These are phyloP conservation scores for Nomada ruficornis DNA, from an alignment of 2,888 invertebrate genomes.

Conservation along the genomic window DNA sequence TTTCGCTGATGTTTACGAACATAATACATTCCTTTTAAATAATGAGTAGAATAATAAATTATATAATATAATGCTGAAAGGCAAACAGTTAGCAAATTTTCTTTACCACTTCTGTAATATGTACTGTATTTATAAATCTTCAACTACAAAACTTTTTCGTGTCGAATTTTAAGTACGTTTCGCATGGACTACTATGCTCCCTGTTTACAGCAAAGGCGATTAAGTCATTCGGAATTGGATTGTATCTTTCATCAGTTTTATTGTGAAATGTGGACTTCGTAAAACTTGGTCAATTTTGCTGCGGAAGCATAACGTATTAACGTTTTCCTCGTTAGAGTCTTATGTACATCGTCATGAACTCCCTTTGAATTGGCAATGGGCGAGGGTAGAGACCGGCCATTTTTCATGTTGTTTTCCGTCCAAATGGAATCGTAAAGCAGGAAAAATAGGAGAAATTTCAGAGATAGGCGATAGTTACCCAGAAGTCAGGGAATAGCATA, in stretches of 20 bases:
- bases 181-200: conserved; percentile 8
- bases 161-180: conserved; percentile 23
- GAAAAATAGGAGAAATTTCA: not conserved
- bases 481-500: too few relatives aligned
- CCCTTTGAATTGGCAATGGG: not conserved
- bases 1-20: too few relatives aligned
- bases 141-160: conserved; percentile 9
- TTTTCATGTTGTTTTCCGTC: not conserved
- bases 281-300: conserved; percentile 9
- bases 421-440: not conserved
- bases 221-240: conserved; percentile 24
- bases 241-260: conserved; percentile 13
- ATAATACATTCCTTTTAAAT: too few relatives aligned
- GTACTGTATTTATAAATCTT: not conserved
- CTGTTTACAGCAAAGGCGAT: conserved; percentile 18
- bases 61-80: too few relatives aligned
- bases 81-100: conserved; percentile 10
- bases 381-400: not conserved
- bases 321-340: not conserved
- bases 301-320: conserved; percentile 18
- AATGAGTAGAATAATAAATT: too few relatives aligned
- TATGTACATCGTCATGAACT: not conserved
- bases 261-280: conserved; percentile 2
- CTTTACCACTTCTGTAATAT: not conserved
- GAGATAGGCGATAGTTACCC: too few relatives aligned